Base-by-base conservation (phyloP, 2,113 vertebrate species). In the Oncorhynchus tshawytscha region DNA sequence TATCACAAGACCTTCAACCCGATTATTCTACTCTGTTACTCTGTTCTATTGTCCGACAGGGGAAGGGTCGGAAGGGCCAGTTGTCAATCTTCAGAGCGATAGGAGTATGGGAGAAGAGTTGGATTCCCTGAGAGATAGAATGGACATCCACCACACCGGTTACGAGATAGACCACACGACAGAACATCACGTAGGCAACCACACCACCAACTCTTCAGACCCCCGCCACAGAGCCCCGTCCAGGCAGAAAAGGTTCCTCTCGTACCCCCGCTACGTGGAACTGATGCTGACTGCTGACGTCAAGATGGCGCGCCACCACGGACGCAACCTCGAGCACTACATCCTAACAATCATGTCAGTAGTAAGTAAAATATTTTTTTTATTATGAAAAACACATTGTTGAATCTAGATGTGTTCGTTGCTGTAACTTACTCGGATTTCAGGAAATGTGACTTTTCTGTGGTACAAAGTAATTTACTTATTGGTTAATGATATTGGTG, bases 261-360 rank as follows among this genome's bases (percentile, higher is more conserved):
- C 98, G 11, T 98, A 99, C 82, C 98, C 96, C n/a, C 95, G 98
- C 92, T 97, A 97, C 0, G 96, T 99, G 24, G 98, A 99, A 85
- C 94, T 98, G 75, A 99, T 99, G 98, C 96, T 99, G 84, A 96
- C 96, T 11, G 96, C 96, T 0, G 98, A 99, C 3, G 88, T 87
- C 76, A 98, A 97, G 92, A 98, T 99, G 98, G 94, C 92, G 73
- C 94, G 51, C 39, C 94, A 98, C 82, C 97, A 99, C 0, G 96
- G 96, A 59, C 92, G 83, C 82, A 97, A 98, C 80, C 90, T 99
- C 51, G 95, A 99, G 81, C 96, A 99, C 92, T 99, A 99, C 71
- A 84, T 99, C 85, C 88, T 99, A 79, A 99, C 97, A 72, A 90
- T 99, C 80, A 98, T 99, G 96, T 98, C 98, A 93, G 97, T 99